phyloP scores from a whole-genome alignment of 23 tunicate species.

The Trididemnum miniatum region DNA sequence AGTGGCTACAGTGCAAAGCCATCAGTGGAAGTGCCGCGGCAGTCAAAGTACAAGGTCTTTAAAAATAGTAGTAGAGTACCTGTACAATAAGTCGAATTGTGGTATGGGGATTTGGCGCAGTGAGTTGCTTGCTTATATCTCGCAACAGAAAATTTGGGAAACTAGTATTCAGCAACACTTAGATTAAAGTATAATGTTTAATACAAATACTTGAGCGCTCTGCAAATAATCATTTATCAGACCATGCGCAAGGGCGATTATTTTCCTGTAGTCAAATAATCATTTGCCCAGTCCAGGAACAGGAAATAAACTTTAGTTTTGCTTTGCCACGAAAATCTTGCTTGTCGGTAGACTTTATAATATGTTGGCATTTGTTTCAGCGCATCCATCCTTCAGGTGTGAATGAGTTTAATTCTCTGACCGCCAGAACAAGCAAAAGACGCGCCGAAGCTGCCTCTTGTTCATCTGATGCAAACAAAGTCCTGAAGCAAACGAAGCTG shows the following conservation, averaged over 20 bases:
- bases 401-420: neutral
- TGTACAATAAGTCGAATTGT: neutral
- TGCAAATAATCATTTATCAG: neutral
- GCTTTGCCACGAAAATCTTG: neutral
- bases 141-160: neutral
- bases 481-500: neutral
- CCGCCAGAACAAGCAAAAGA: neutral
- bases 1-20: neutral
- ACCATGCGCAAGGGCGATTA: constrained; percentile 1
- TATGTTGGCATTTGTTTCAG: neutral
- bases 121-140: neutral
- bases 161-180: neutral
- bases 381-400: constrained; percentile 1
- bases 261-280: neutral
- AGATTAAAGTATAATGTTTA: neutral
- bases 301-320: neutral
- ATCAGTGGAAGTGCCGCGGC: constrained; percentile 2
- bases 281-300: constrained; percentile 1
- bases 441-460: neutral
- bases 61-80: neutral
- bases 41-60: neutral
- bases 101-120: constrained; percentile 1
- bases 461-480: neutral
- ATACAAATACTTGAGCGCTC: neutral
- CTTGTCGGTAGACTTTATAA: neutral